Percentiles rank a stretch among this genome's conserved stretches.
phyloP scores from a whole-genome alignment of 30 jellyfish, hydroid and myxozoan genomes.

The Turritopsis rubra region DNA sequence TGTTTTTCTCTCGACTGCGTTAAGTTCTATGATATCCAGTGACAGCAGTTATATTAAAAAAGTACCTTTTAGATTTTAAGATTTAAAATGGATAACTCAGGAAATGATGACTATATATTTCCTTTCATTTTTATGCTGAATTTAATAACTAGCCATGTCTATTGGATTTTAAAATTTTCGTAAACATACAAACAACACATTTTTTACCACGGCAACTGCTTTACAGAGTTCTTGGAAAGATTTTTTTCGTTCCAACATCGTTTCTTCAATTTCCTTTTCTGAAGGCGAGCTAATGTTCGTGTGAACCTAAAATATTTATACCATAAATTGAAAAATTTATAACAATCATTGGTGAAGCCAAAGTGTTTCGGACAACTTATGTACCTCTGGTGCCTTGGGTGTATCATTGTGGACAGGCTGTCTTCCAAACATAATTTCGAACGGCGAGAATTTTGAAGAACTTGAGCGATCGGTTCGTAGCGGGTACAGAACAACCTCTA shows the following conservation, averaged over 20 bases:
- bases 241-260: too few relatives aligned
- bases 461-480: background rate
- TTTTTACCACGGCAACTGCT: too few relatives aligned
- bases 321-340: background rate
- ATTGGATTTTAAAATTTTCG: too few relatives aligned
- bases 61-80: too few relatives aligned
- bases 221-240: too few relatives aligned
- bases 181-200: too few relatives aligned
- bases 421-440: background rate
- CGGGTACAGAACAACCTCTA: background rate
- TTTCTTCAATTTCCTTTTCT: too few relatives aligned
- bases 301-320: background rate
- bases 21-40: background rate
- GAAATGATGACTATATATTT: too few relatives aligned
- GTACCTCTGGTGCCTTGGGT: background rate
- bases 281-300: too few relatives aligned
- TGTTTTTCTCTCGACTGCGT: background rate
- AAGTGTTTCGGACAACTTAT: too few relatives aligned
- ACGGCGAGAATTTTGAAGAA: background rate
- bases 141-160: too few relatives aligned
- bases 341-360: background rate
- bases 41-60: background rate
- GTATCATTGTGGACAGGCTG: background rate
- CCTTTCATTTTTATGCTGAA: too few relatives aligned
- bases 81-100: background rate